Percentiles rank a stretch among this genome's conserved stretches.
phyloP scores from a whole-genome alignment of 1,140 invertebrate species.

The Rhopalosiphum maidis region DNA sequence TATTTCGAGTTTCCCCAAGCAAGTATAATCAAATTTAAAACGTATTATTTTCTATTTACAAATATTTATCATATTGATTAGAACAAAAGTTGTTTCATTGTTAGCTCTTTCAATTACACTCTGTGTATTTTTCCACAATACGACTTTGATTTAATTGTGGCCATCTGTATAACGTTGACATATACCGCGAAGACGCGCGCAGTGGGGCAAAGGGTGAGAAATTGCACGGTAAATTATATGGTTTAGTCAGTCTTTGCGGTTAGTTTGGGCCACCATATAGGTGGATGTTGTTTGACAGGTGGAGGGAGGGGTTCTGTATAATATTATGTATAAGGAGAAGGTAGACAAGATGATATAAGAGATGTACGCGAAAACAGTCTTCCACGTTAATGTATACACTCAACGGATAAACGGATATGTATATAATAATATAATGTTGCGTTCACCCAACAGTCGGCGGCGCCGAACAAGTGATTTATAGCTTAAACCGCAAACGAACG shows the following conservation, averaged over 20 bases:
- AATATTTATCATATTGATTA: too few species aligned
- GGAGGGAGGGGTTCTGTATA: background rate
- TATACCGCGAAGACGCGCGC: background rate
- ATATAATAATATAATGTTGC: constrained; percentile 17
- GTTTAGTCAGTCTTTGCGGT: background rate
- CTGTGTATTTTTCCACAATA: background rate
- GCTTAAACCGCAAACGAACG: background rate
- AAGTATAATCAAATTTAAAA: too few species aligned
- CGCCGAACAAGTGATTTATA: constrained; percentile 28
- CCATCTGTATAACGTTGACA: background rate
- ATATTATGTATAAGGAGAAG: background rate
- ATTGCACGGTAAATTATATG: background rate
- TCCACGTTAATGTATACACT: background rate
- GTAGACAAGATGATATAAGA: background rate
- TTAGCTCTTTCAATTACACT: too few species aligned
- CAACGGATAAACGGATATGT: background rate
- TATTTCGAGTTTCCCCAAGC: too few species aligned
- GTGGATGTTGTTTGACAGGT: background rate
- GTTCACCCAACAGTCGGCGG: background rate
- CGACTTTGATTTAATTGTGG: background rate
- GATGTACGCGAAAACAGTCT: background rate
- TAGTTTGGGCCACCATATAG: background rate
- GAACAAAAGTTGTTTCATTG: too few species aligned
- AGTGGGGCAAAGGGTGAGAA: background rate
- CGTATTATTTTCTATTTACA: too few species aligned